Conservation (phyloP, 2,888 invertebrate species). For the Phanerotoma sp. region DNA sequence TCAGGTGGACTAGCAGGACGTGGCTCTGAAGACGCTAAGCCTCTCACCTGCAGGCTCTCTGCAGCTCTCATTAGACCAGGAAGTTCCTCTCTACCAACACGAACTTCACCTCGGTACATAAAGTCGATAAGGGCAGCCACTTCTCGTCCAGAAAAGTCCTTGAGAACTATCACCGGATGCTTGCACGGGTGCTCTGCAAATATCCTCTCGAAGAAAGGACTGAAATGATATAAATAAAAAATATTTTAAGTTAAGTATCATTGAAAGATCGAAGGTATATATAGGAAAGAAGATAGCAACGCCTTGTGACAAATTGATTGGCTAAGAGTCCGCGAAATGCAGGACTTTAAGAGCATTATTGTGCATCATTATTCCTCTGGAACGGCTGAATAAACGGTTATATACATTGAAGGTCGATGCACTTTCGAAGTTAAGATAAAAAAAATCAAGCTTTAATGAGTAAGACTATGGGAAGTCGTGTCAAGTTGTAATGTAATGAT, state of each 20-base stretch:
- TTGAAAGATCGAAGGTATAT: background rate
- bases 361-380: constrained; percentile 17
- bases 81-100: constrained; percentile 82
- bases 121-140: constrained; percentile 89
- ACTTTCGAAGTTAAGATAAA: constrained; percentile 6
- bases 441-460: background rate
- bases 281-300: constrained; percentile 9
- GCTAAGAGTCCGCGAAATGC: constrained; percentile 9
- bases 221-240: constrained; percentile 57
- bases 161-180: constrained; percentile 89
- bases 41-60: constrained; percentile 81
- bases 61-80: constrained; percentile 84
- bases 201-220: constrained; percentile 86
- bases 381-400: constrained; percentile 11
- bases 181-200: constrained; percentile 91
- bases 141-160: constrained; percentile 87
- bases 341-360: constrained; percentile 6
- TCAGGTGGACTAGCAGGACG: constrained; percentile 59
- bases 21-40: constrained; percentile 66
- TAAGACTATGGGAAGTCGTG: too few relatives aligned
- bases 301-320: constrained; percentile 15
- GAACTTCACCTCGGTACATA: constrained; percentile 92
- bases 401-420: constrained; percentile 4
- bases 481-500: too few relatives aligned
- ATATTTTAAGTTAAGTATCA: background rate